Conservation (phyloP, 2,797 vertebrate species). For the Aplochiton taeniatus region DNA sequence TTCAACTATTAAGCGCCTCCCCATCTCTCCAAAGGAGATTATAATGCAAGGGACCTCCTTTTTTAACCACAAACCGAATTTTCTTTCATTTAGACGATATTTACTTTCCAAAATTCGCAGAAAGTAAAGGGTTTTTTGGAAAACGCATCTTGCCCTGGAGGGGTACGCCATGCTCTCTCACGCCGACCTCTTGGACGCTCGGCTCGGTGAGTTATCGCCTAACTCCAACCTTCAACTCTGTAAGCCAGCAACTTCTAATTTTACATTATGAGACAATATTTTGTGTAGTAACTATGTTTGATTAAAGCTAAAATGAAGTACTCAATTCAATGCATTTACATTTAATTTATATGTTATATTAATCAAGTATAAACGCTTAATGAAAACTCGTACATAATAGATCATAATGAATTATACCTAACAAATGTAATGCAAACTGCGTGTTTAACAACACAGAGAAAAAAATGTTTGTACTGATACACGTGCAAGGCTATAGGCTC, state of each 20-base stretch:
- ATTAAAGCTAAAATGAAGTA: conserved; percentile 54
- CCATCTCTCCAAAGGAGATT: conserved; percentile 97
- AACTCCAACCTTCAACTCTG: conserved; percentile 84
- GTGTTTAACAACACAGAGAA: no score
- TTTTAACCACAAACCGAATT: conserved; percentile 98
- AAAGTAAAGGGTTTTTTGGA: conserved; percentile 87
- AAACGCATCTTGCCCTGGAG: conserved; percentile 89
- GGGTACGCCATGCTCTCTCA: conserved; percentile 99
- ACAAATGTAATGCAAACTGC: no score
- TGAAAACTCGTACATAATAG: no score
- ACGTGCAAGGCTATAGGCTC: no score
- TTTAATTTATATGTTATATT: conserved; percentile 16
- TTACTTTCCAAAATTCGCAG: conserved; percentile 91
- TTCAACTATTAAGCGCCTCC: conserved; percentile 98
- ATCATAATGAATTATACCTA: no score
- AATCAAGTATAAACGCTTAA: conserved; percentile 22
- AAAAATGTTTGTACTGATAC: no score
- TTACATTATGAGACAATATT: conserved; percentile 63
- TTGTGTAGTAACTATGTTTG: conserved; percentile 81
- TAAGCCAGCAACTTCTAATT: conserved; percentile 77
- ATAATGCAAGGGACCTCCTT: conserved; percentile 98
- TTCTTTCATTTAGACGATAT: conserved; percentile 97
- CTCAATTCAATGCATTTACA: conserved; percentile 38
- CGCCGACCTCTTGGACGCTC: conserved; percentile 99
- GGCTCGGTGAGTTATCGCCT: conserved; percentile 93